phyloP scores from a whole-genome alignment of 1,140 invertebrate species.

The Drosophila suzukii region DNA sequence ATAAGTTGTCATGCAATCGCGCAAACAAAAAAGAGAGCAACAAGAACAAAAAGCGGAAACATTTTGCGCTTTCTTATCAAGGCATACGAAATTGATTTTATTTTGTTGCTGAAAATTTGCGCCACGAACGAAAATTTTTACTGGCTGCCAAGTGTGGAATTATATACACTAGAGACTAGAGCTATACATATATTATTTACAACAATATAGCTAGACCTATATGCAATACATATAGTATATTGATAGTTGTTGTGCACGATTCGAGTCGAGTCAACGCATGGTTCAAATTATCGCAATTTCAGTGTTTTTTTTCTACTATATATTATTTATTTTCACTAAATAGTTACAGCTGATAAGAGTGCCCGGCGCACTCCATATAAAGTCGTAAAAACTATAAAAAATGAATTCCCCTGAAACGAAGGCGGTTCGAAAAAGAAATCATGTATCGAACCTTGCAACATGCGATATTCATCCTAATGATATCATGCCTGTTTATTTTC shows the following conservation, averaged over 20 bases:
- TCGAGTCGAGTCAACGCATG: conserved; percentile 44
- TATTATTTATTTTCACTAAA: conserved; percentile 57
- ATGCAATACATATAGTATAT: conserved; percentile 4
- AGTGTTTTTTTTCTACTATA: conserved; percentile 33
- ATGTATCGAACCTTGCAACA: conserved; percentile 3
- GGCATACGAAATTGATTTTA: conserved; percentile 78
- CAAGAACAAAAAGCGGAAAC: conserved; percentile 77
- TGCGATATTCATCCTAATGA: conserved; percentile 17
- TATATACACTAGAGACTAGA: conserved; percentile 17
- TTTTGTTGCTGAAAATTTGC: conserved; percentile 70
- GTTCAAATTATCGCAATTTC: conserved; percentile 78
- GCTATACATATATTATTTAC: conserved; percentile 8
- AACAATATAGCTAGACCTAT: conserved; percentile 4
- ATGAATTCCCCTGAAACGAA: conserved; percentile 10
- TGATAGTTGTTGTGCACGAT: conserved; percentile 36
- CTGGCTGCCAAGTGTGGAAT: conserved; percentile 27
- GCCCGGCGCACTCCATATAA: conserved; percentile 16
- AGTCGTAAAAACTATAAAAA: conserved; percentile 45
- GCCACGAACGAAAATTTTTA: conserved; percentile 49
- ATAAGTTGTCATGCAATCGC: conserved; percentile 53
- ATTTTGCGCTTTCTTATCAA: conserved; percentile 75
- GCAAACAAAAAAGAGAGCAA: conserved; percentile 45
- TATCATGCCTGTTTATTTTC: conserved; percentile 8
- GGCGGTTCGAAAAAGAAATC: conserved; percentile 11
- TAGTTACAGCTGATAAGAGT: conserved; percentile 57